Evolutionary conservation across 2,113 vertebrate genomes (phyloP).

Genomic region (Stegastes partitus): DNA sequence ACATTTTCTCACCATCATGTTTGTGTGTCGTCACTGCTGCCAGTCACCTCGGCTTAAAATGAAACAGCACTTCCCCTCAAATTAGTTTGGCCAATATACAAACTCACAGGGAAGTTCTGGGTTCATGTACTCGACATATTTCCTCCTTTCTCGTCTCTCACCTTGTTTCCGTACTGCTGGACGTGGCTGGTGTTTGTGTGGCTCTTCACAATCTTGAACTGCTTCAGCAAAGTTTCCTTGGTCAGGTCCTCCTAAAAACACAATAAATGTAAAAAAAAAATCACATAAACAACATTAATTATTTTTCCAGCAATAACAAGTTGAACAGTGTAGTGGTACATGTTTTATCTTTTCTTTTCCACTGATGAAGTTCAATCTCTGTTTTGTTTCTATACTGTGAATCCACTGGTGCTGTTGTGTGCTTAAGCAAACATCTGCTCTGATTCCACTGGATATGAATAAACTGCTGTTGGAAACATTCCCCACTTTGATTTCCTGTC

Average conservation of each 20-base stretch:
- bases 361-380: too few species aligned
- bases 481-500: slow-evolving; percentile 50
- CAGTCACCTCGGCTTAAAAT: neutral
- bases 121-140: too few species aligned
- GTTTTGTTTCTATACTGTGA: neutral
- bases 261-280: neutral
- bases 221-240: slow-evolving; percentile 91
- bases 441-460: slow-evolving; percentile 5
- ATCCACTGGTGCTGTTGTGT: neutral
- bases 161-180: slow-evolving; percentile 96
- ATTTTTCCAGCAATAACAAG: neutral
- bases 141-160: slow-evolving; percentile 60
- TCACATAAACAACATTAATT: neutral
- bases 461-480: slow-evolving; percentile 18
- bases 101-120: neutral
- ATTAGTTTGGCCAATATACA: neutral
- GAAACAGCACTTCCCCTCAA: neutral
- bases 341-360: too few species aligned
- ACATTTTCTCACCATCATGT: neutral
- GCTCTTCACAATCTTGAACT: slow-evolving; percentile 92
- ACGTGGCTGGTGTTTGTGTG: slow-evolving; percentile 97
- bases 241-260: slow-evolving; percentile 90
- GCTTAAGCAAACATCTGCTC: neutral
- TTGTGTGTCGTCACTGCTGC: neutral
- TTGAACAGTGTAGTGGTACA: neutral